Evolutionary conservation across 92 coral and sea anemone species (phyloP).

Genomic region (Virgularia gustaviana): DNA sequence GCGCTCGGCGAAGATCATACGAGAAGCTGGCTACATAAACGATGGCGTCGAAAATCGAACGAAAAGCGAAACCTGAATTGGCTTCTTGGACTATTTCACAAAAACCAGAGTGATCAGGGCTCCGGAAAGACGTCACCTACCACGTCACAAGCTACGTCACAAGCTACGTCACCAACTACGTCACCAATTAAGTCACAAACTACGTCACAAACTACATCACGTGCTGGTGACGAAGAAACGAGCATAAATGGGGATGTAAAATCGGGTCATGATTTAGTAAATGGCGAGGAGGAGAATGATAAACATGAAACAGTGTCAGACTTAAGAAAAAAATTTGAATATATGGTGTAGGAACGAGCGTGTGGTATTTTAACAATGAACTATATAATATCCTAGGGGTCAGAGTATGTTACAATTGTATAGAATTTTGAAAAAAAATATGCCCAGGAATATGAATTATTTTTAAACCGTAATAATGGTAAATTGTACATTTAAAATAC

Average conservation of each 20-base stretch:
- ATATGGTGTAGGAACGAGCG: no score
- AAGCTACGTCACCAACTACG: no score
- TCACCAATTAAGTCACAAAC: background rate
- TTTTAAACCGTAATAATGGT: no score
- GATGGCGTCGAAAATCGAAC: slow-evolving; percentile 10
- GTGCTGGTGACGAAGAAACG: background rate
- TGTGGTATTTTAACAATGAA: no score
- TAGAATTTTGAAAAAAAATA: no score
- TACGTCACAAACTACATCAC: background rate
- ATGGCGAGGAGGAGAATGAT: background rate
- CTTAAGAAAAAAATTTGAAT: slow-evolving; percentile 19
- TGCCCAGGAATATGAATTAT: no score
- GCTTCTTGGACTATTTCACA: slow-evolving; percentile 22
- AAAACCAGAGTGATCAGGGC: background rate
- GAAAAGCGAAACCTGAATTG: slow-evolving; percentile 19
- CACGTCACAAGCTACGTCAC: background rate
- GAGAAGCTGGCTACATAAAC: slow-evolving; percentile 11
- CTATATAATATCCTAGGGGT: no score
- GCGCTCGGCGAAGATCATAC: slow-evolving; percentile 24
- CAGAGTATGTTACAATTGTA: no score
- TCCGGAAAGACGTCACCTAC: background rate
- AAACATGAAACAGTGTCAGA: slow-evolving; percentile 16
- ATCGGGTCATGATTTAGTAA: background rate
- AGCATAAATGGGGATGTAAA: background rate
- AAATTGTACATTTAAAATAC: no score